phyloP scores from a whole-genome alignment of 2,888 invertebrate genomes.

The Drosophila subsilvestris region DNA sequence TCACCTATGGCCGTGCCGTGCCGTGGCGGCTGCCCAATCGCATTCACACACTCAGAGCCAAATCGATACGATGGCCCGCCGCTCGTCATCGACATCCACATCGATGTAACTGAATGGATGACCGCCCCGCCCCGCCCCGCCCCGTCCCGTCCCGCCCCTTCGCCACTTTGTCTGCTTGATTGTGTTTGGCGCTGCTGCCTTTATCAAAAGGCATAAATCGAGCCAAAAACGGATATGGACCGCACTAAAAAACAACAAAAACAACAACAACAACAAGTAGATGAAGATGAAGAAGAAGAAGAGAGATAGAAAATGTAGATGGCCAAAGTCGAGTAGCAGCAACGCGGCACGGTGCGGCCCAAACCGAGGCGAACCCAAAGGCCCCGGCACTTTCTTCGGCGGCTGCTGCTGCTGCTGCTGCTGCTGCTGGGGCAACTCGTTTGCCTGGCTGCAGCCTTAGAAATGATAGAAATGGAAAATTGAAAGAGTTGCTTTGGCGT shows the following conservation, averaged over 20 bases:
- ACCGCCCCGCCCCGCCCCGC: constrained; percentile 6
- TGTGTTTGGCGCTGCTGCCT: constrained; percentile 47
- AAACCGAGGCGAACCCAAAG: constrained; percentile 36
- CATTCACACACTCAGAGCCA: constrained; percentile 26
- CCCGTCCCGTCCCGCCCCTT: constrained; percentile 8
- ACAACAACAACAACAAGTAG: constrained; percentile 20
- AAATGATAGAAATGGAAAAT: constrained; percentile 66
- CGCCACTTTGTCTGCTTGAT: constrained; percentile 26
- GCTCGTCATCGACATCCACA: constrained; percentile 37
- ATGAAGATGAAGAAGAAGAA: constrained; percentile 29
- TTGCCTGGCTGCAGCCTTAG: constrained; percentile 38
- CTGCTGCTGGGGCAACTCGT: not conserved
- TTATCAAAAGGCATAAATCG: constrained; percentile 76
- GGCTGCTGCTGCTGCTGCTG: constrained; percentile 13
- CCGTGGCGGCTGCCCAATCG: constrained; percentile 33
- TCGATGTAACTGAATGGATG: constrained; percentile 63
- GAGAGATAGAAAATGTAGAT: not conserved
- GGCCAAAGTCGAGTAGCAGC: constrained; percentile 53
- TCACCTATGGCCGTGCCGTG: constrained; percentile 53
- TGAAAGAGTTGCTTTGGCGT: constrained; percentile 40
- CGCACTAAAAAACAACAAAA: constrained; percentile 50
- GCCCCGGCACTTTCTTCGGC: constrained; percentile 67
- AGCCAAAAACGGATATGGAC: constrained; percentile 74
- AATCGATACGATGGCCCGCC: constrained; percentile 7
- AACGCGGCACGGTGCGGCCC: not conserved